phyloP scores from a whole-genome alignment of 2,888 invertebrate genomes.

The Andricus quercusramuli region DNA sequence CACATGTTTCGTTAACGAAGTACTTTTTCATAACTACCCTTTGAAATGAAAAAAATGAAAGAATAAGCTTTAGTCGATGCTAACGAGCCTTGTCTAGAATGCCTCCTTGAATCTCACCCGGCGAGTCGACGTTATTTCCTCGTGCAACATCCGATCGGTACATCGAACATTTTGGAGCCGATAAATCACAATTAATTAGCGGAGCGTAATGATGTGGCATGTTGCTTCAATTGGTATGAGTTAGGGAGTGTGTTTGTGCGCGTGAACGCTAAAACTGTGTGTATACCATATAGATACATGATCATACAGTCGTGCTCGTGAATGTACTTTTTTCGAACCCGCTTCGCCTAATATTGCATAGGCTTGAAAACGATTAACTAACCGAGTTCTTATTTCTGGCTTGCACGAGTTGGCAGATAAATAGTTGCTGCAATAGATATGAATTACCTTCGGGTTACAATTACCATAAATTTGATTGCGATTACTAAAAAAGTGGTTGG shows the following conservation, averaged over 20 bases:
- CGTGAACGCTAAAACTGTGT: constrained; percentile 33
- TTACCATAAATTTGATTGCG: neutral
- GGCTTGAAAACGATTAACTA: constrained; percentile 24
- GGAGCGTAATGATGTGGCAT: constrained; percentile 77
- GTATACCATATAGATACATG: constrained; percentile 33
- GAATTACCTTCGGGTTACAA: neutral
- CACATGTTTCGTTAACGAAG: constrained; percentile 29
- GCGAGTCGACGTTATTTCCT: constrained; percentile 59
- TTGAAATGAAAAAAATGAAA: constrained; percentile 51
- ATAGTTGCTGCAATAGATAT: neutral
- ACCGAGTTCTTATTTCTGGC: constrained; percentile 5
- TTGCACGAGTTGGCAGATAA: neutral
- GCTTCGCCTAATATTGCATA: constrained; percentile 29
- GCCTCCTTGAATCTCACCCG: constrained; percentile 57
- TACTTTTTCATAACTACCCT: constrained; percentile 34
- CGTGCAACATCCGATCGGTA: constrained; percentile 60
- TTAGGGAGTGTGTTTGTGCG: constrained; percentile 48
- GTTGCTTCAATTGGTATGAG: constrained; percentile 76
- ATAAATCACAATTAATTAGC: constrained; percentile 79
- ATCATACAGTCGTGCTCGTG: constrained; percentile 34
- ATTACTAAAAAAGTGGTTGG: too few species aligned
- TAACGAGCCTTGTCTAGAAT: constrained; percentile 60
- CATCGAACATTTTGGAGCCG: constrained; percentile 68
- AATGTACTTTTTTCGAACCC: constrained; percentile 26
- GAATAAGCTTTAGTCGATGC: constrained; percentile 55